These are phyloP conservation scores for Ctenochaetus hawaiiensis DNA, from an alignment of 2,797 vertebrate genomes.

Conservation along the genomic window DNA sequence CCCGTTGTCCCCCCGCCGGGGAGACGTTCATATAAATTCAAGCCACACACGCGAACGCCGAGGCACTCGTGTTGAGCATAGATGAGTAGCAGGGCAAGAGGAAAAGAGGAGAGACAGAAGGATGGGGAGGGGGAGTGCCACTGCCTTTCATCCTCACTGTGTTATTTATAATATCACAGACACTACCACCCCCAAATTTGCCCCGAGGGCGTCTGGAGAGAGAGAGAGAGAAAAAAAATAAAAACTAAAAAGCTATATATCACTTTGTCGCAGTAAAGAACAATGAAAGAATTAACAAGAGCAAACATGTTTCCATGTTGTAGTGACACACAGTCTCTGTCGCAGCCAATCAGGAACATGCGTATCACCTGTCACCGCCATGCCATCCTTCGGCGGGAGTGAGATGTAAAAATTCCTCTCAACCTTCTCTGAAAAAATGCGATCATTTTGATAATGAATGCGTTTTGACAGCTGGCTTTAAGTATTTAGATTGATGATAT, in stretches of 20 bases:
- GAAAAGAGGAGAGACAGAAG: constrained; percentile 61
- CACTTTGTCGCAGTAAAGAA: constrained; percentile 28
- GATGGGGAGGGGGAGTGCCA: constrained; percentile 51
- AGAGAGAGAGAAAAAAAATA: too few species aligned
- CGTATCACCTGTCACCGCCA: constrained; percentile 9
- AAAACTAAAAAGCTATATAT: constrained; percentile 30
- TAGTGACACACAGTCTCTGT: not conserved
- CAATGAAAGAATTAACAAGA: constrained; percentile 30
- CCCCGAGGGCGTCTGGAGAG: constrained; percentile 42
- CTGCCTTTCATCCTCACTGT: constrained; percentile 73
- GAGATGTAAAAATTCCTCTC: constrained; percentile 5
- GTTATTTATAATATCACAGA: constrained; percentile 81
- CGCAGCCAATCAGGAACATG: constrained; percentile 11
- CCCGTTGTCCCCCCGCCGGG: constrained; percentile 74
- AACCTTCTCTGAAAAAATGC: constrained; percentile 6
- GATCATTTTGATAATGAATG: constrained; percentile 37
- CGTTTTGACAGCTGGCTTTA: constrained; percentile 41
- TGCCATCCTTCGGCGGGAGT: not conserved
- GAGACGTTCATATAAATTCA: constrained; percentile 87
- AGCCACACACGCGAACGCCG: constrained; percentile 83
- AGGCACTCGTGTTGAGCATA: constrained; percentile 85
- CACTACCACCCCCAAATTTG: constrained; percentile 62
- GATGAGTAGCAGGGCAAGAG: constrained; percentile 80
- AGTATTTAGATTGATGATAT: constrained; percentile 45
- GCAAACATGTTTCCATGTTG: constrained; percentile 30